Conservation (phyloP, 2,888 invertebrate species). For the Leptopilina syphax region DNA sequence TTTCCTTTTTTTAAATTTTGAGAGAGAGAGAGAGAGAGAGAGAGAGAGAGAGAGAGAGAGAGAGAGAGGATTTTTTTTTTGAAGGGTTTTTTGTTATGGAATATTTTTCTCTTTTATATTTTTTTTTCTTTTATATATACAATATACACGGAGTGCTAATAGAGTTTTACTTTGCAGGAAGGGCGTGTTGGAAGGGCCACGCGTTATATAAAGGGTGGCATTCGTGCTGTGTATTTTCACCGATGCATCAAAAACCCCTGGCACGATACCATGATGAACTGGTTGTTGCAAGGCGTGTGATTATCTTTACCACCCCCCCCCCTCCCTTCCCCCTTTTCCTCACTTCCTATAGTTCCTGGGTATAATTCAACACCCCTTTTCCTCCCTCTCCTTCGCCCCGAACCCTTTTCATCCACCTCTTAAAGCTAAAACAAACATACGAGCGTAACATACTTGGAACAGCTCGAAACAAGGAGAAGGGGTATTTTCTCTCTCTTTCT, state of each 20-base stretch:
- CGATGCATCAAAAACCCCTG: constrained; percentile 66
- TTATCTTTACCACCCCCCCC: constrained; percentile 66
- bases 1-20: too few relatives aligned
- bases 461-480: constrained; percentile 50
- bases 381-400: constrained; percentile 49
- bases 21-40: too few relatives aligned
- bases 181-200: constrained; percentile 48
- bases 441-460: constrained; percentile 51
- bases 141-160: constrained; percentile 55
- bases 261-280: constrained; percentile 71
- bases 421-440: constrained; percentile 60
- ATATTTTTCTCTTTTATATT: constrained; percentile 27
- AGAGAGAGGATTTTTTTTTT: too few relatives aligned
- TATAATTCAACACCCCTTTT: constrained; percentile 18
- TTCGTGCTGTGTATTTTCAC: constrained; percentile 66
- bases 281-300: constrained; percentile 70
- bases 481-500: too few relatives aligned
- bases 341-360: too few relatives aligned
- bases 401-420: constrained; percentile 39
- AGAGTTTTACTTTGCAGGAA: constrained; percentile 59
- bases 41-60: too few relatives aligned
- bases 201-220: constrained; percentile 43
- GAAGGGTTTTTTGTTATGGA: too few relatives aligned
- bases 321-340: not conserved
- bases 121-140: constrained; percentile 52